A percentile compares a stretch with the other conserved stretches of the same genome.
phyloP scores from a whole-genome alignment of 2,113 vertebrate species.

The Tringa solitaria region DNA sequence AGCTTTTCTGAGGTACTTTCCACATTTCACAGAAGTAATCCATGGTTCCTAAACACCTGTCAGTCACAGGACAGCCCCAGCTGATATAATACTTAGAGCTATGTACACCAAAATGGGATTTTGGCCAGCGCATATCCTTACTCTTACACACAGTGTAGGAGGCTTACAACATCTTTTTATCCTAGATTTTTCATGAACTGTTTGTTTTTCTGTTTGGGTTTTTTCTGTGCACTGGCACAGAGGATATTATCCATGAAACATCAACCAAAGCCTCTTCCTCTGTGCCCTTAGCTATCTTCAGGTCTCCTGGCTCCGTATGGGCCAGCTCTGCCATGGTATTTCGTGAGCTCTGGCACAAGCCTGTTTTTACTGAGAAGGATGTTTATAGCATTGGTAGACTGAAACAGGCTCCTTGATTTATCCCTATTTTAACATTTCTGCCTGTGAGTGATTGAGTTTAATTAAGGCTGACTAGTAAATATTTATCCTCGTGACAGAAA shows the following conservation, averaged over 20 bases:
- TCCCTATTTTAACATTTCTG: slow-evolving; percentile 42
- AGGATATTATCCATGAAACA: neutral
- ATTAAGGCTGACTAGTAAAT: slow-evolving; percentile 69
- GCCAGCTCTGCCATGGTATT: neutral
- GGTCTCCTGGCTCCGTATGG: neutral
- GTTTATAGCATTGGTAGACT: slow-evolving; percentile 7
- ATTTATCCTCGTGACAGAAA: slow-evolving; percentile 65
- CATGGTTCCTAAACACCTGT: neutral
- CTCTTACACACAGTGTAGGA: neutral
- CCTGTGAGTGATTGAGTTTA: slow-evolving; percentile 57
- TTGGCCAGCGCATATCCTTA: neutral
- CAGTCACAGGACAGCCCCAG: neutral
- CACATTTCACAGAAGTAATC: neutral
- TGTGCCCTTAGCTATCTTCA: neutral
- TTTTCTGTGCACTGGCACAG: neutral
- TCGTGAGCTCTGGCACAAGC: neutral
- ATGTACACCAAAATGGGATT: neutral
- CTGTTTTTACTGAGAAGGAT: neutral
- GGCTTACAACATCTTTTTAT: neutral
- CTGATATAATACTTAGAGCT: neutral
- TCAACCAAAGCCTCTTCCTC: neutral
- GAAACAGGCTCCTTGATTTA: slow-evolving; percentile 32
- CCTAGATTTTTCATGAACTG: neutral
- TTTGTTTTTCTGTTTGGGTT: neutral
- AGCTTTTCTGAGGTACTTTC: neutral